Percentiles rank a stretch among this genome's conserved stretches.
Conservation (phyloP, 2,797 vertebrate species). For the Chelon labrosus region DNA sequence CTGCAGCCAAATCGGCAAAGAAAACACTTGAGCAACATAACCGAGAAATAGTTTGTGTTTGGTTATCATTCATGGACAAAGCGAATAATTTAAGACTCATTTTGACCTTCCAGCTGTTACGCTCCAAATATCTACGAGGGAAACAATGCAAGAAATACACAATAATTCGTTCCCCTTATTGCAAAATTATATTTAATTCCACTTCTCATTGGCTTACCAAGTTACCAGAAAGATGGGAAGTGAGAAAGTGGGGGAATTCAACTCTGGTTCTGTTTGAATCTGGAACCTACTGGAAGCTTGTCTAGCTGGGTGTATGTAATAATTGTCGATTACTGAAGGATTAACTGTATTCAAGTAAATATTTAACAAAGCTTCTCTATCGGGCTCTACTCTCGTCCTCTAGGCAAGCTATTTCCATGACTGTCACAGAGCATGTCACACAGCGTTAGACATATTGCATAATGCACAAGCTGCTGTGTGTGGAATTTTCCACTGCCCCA, state of each 20-base stretch:
- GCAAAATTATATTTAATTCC: neutral
- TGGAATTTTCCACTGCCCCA: constrained; percentile 47
- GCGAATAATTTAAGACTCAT: neutral
- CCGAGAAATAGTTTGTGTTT: neutral
- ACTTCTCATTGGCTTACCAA: constrained; percentile 5
- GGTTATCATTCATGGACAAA: neutral
- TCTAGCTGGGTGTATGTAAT: neutral
- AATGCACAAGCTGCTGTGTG: constrained; percentile 28
- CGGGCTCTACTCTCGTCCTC: constrained; percentile 1
- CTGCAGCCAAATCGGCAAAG: neutral
- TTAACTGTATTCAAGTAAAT: constrained; percentile 22
- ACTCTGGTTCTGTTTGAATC: neutral
- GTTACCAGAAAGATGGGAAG: constrained; percentile 19
- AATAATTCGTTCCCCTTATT: neutral
- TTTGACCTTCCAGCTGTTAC: neutral
- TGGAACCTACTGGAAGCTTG: neutral
- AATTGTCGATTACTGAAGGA: neutral
- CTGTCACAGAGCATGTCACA: constrained; percentile 8
- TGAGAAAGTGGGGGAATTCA: constrained; percentile 28
- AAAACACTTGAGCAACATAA: neutral
- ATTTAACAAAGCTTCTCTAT: neutral
- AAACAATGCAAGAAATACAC: constrained; percentile 2
- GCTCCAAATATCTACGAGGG: neutral
- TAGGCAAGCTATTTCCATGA: neutral
- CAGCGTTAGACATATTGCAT: constrained; percentile 16